phyloP scores from a whole-genome alignment of 2,113 vertebrate genomes.

The Empidonax traillii region DNA sequence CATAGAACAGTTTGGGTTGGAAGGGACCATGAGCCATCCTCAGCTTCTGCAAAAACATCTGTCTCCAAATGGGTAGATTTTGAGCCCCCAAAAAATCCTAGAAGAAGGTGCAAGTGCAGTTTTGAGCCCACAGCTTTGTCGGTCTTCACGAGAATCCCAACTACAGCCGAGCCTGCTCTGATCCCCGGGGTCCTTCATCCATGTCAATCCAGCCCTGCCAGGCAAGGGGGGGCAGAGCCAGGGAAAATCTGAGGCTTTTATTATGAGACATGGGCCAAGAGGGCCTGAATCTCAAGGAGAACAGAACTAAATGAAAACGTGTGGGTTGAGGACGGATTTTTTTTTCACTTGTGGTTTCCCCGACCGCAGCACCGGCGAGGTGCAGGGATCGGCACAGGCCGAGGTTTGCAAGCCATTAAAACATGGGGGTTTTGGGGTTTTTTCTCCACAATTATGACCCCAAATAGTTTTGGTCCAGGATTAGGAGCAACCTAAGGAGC shows the following conservation, averaged over 20 bases:
- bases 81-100: neutral
- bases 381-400: neutral
- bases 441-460: no score
- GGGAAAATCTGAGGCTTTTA: neutral
- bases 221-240: neutral
- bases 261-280: neutral
- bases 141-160: neutral
- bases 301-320: neutral
- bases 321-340: neutral
- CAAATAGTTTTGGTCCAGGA: neutral
- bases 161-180: neutral
- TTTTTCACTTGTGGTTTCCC: neutral
- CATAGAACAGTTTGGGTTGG: neutral
- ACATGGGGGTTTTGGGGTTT: accelerated
- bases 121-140: neutral
- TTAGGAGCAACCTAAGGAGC: neutral
- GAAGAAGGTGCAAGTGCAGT: neutral
- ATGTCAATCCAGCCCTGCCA: accelerated
- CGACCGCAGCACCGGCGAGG: accelerated
- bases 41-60: neutral
- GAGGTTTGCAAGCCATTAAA: neutral
- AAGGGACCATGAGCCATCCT: neutral
- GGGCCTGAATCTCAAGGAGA: neutral
- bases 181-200: neutral
- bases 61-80: neutral